phyloP scores from a whole-genome alignment of 2,888 invertebrate species.

The Macrosiphum euphorbiae region DNA sequence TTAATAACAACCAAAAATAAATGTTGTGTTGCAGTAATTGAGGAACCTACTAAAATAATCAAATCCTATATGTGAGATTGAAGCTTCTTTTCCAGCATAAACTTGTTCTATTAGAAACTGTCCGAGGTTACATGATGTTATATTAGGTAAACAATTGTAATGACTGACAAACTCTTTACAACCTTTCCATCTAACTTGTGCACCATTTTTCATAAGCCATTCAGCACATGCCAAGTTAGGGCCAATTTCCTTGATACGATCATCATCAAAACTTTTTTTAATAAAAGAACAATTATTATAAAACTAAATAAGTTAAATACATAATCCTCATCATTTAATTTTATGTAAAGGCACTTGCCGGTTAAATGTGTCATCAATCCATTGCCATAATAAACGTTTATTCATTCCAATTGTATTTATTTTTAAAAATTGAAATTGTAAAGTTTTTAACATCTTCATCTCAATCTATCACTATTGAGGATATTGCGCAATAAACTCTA shows the following conservation, averaged over 20 bases:
- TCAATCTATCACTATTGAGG: background rate
- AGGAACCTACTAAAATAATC: constrained; percentile 75
- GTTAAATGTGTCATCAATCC: constrained; percentile 56
- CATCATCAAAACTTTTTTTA: constrained; percentile 74
- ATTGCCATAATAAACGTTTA: constrained; percentile 48
- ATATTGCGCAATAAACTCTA: background rate
- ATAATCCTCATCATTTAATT: background rate
- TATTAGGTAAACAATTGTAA: constrained; percentile 76
- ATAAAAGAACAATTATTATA: constrained; percentile 20
- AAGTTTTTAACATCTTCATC: constrained; percentile 13
- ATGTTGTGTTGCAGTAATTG: background rate
- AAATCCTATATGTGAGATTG: constrained; percentile 81
- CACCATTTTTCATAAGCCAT: constrained; percentile 94
- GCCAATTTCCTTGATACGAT: constrained; percentile 81
- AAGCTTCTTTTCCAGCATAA: constrained; percentile 78
- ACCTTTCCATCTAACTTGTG: constrained; percentile 80
- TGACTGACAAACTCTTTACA: constrained; percentile 69
- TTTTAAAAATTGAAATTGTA: background rate
- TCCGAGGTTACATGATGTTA: background rate
- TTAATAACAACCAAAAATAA: background rate
- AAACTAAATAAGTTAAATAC: background rate
- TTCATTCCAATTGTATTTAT: background rate
- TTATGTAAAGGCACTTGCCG: constrained; percentile 37
- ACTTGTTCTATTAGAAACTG: constrained; percentile 77
- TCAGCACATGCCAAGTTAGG: constrained; percentile 94